Conservation (phyloP, 2,888 invertebrate species). For the Nemurella pictetii region DNA sequence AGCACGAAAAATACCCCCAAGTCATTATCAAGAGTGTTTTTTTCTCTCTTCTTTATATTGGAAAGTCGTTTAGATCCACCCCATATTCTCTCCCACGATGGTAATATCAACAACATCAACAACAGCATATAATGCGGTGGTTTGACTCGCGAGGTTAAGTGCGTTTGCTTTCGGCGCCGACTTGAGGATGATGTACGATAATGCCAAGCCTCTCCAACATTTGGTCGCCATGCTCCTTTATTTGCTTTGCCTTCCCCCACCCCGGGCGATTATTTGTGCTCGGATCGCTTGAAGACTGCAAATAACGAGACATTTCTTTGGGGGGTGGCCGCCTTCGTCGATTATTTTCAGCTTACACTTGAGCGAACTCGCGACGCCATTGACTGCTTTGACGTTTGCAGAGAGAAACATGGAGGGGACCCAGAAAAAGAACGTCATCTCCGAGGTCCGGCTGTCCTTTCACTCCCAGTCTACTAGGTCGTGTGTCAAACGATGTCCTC, state of each 20-base stretch:
- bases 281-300: neutral
- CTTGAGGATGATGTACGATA: neutral
- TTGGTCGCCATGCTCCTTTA: neutral
- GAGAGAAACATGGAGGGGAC: neutral
- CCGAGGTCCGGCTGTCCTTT: neutral
- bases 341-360: neutral
- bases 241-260: neutral
- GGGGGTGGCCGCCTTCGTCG: neutral
- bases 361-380: neutral
- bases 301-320: neutral
- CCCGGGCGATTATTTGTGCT: neutral
- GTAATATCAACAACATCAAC: neutral
- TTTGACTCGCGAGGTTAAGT: neutral
- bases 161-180: neutral
- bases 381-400: neutral
- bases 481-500: neutral
- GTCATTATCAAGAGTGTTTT: neutral
- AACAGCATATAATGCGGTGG: neutral
- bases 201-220: neutral
- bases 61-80: neutral
- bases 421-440: neutral
- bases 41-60: neutral
- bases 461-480: too few relatives aligned
- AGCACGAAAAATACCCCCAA: neutral
- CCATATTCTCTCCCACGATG: neutral